Evolutionary conservation across 1,140 invertebrate species (phyloP), one percentile per base, ranked within the genome.

Genomic region (Trichonephila inaurata): DNA sequence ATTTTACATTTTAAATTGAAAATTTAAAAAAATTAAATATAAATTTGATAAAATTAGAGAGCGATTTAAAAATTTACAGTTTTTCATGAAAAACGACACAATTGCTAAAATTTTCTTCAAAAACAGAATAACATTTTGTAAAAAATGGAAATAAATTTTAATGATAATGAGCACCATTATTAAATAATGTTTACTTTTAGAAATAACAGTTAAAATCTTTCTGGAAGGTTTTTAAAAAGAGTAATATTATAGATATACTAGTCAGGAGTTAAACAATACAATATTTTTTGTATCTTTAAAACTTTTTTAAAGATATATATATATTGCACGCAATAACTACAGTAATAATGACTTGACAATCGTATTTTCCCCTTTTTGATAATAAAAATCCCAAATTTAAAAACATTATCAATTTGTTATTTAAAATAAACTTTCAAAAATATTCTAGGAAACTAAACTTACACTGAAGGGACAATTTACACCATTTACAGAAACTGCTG

Each of bases 401-500:
- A 14, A 19, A 64, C 14, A 19, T 19, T 64, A 21, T 21, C 61
- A 64, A 64, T 6, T 6, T 64, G 5, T 64, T 19, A 64, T 18
- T 18, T 33, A 24, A 81, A 24, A 77, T 77, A 81, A 81, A 8
- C 10, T 51, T 51, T 51, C 7, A 33, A 24, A 81, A 81, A 33
- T 24, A 33, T 33, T 33, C 7, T 51, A 12, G 51, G 5, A 12
- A 10, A 51, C 7, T 0, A 64, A 33, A 33, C 60, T 66, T 64
- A 88, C 86, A 33, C 40, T n/a, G 5, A 8, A 24, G 4, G 19
- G 16, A 88, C 86, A 88, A 8, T 88, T 88, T 19, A 64, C 28
- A n/a, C 86, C 86, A 40, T 88, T 88, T 21, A 88, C 61, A 40
- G 86, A 64, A 16, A 88, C 86, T 64, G 19, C 33, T 62, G 86